Percentiles rank a stretch among this genome's conserved stretches.
phyloP scores from a whole-genome alignment of 2,113 vertebrate species.

The Xenopus borealis region DNA sequence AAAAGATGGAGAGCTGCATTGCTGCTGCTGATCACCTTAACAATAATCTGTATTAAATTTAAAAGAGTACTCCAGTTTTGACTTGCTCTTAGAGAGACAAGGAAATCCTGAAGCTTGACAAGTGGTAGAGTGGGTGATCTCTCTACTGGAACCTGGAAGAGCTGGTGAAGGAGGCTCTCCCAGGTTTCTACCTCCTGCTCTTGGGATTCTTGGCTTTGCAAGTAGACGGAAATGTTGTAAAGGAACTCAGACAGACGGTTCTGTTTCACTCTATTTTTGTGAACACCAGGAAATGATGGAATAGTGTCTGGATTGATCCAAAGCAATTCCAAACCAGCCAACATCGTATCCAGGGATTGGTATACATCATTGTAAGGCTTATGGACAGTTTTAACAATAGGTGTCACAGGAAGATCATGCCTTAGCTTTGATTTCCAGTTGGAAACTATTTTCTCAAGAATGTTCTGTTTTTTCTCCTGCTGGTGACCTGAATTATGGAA shows the following conservation, averaged over 20 bases:
- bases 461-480: slow-evolving; percentile 15
- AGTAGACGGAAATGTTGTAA: slow-evolving; percentile 79
- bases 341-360: slow-evolving; percentile 9
- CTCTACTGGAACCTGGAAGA: slow-evolving; percentile 63
- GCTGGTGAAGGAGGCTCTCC: slow-evolving; percentile 67
- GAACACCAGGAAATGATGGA: not conserved
- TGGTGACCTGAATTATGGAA: slow-evolving; percentile 10
- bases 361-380: slow-evolving; percentile 12
- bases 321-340: slow-evolving; percentile 41
- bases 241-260: slow-evolving; percentile 66
- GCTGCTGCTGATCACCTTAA: slow-evolving; percentile 69
- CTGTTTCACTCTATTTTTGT: slow-evolving; percentile 26
- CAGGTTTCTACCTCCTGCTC: slow-evolving; percentile 72
- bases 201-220: slow-evolving; percentile 56
- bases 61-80: slow-evolving; percentile 78
- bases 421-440: slow-evolving; percentile 25
- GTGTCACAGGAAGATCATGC: not conserved
- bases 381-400: not conserved
- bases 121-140: slow-evolving; percentile 67
- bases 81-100: slow-evolving; percentile 80
- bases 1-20: slow-evolving; percentile 68
- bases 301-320: slow-evolving; percentile 51
- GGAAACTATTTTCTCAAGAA: slow-evolving; percentile 29
- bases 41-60: slow-evolving; percentile 70
- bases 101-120: slow-evolving; percentile 75